These are phyloP conservation scores for Trypoxylon attenuatum DNA, from an alignment of 2,888 invertebrate species.

Conservation along the genomic window DNA sequence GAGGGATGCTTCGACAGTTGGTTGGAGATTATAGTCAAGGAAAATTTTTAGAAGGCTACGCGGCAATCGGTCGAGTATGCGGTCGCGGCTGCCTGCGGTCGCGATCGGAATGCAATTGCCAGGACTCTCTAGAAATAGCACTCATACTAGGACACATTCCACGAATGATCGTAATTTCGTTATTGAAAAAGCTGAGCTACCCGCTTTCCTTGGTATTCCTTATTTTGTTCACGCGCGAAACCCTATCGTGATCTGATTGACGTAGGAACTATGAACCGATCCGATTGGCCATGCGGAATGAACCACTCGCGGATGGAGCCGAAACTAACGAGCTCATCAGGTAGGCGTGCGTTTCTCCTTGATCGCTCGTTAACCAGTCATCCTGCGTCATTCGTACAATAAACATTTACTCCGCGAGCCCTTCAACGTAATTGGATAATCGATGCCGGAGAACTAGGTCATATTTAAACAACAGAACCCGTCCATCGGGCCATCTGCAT, in stretches of 20 bases:
- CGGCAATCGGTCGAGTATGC: constrained; percentile 35
- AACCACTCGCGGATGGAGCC: no score
- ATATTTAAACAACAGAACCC: background rate
- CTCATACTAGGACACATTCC: constrained; percentile 33
- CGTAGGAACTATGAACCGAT: no score
- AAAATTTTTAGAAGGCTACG: constrained; percentile 31
- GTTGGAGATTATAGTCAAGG: constrained; percentile 30
- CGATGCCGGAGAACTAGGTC: constrained; percentile 13
- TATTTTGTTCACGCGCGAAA: constrained; percentile 20
- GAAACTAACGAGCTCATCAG: no score
- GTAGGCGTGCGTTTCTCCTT: no score
- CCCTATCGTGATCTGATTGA: no score
- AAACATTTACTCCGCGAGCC: constrained; percentile 29
- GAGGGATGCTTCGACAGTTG: background rate
- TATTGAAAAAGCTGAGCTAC: constrained; percentile 38
- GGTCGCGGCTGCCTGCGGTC: constrained; percentile 23
- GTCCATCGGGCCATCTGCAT: background rate
- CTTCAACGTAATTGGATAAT: constrained; percentile 25
- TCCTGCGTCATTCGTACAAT: constrained; percentile 9
- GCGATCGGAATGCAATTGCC: constrained; percentile 41
- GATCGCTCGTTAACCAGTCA: constrained; percentile 23
- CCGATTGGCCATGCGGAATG: no score
- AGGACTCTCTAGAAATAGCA: constrained; percentile 42
- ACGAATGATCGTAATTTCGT: constrained; percentile 29
- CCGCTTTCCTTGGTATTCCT: constrained; percentile 35